Evolutionary conservation across 2,113 vertebrate species (phyloP), one percentile per base, ranked within the genome.

Genomic region (Hydropotes inermis): DNA sequence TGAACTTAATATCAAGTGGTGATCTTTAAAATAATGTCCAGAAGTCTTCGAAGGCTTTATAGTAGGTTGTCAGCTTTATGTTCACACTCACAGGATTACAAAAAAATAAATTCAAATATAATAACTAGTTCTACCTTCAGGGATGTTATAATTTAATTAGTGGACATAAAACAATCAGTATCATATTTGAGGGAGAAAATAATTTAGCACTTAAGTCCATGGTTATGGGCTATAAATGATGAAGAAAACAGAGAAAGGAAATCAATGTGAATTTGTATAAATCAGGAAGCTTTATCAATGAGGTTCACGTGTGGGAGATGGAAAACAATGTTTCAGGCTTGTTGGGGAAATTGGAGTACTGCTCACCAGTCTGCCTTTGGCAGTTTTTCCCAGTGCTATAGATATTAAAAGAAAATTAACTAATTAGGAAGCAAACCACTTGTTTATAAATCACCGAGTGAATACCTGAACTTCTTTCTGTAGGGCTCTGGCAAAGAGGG

Each of bases 191-290:
- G 7, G 16, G 36, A 93, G 45, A 95, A 86, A 95, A 95, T 94
- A 97, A 96, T 93, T 97, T 67, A 91, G 23, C 57, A 76, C n/a
- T 87, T 93, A 85, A 67, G 19, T 13, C 33, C 82, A 50, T 55
- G 23, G 81, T 85, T 94, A 87, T 64, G 33, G 67, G 74, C 21
- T 97, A 79, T 94, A 95, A 96, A 87, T 89, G n/a, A 93, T 58
- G 39, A 86, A 57, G 57, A 84, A 89, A 89, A 91, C 14, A 55
- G 21, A 91, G 86, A 89, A 95, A 86, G 76, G 52, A 97, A 97
- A 94, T 95, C 96, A 96, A 84, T 95, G 61, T 92, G 74, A 94
- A 95, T 95, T 54, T 95, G 52, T 96, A 6, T 61, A 94, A 88
- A 94, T 96, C 83, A 81, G 85, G 60, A 95, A 86, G 83, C 15